These are phyloP conservation scores for Steinernema khuongi DNA, from an alignment of 1,140 invertebrate species.

Conservation along the genomic window DNA sequence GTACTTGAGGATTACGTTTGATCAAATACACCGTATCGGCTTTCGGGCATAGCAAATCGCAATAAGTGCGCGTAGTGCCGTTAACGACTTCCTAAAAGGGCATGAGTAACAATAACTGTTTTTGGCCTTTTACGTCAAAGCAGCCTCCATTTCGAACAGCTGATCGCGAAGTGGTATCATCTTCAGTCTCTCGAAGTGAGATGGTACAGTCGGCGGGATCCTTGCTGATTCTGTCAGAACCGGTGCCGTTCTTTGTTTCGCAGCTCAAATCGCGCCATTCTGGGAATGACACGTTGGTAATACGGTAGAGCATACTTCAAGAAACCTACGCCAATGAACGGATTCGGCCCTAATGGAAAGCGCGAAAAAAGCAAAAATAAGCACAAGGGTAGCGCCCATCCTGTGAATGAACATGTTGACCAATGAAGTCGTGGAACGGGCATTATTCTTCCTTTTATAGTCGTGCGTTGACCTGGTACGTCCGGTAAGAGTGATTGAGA, in stretches of 20 bases:
- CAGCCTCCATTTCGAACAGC: conserved; percentile 37
- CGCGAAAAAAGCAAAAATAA: neutral
- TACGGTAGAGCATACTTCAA: neutral
- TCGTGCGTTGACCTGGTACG: neutral
- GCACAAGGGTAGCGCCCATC: neutral
- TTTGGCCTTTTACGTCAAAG: conserved; percentile 40
- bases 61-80: conserved; percentile 50
- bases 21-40: conserved; percentile 55
- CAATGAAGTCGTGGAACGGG: neutral
- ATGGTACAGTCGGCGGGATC: conserved; percentile 43
- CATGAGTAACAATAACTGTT: neutral
- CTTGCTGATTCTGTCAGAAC: conserved; percentile 40
- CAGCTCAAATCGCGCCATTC: conserved; percentile 51
- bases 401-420: neutral
- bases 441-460: neutral
- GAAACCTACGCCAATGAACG: conserved; percentile 42
- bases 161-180: conserved; percentile 34
- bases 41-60: conserved; percentile 48
- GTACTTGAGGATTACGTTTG: conserved; percentile 49
- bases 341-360: conserved; percentile 16
- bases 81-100: conserved; percentile 36
- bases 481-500: neutral
- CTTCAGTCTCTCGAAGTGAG: conserved; percentile 42
- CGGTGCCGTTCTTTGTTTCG: conserved; percentile 29
- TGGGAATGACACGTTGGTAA: conserved; percentile 10